A percentile compares a stretch with the other conserved stretches of the same genome.
These are phyloP conservation scores for Cynodonichthys magdalenae DNA, from an alignment of 2,797 vertebrate genomes.

Conservation along the genomic window DNA sequence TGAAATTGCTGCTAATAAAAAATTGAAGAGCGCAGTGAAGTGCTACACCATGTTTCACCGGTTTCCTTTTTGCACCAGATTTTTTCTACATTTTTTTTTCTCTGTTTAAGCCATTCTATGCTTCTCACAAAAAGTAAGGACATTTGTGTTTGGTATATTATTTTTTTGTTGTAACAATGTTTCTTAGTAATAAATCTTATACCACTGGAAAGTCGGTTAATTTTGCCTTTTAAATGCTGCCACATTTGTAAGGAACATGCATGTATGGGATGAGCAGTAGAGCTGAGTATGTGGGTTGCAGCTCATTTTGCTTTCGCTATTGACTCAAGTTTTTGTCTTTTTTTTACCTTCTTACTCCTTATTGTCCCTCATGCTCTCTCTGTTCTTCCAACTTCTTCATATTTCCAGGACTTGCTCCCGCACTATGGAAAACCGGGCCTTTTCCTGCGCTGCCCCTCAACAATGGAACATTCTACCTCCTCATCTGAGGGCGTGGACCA, in stretches of 20 bases:
- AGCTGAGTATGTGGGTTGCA: too few relatives aligned
- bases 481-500: too few relatives aligned
- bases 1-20: constrained; percentile 53
- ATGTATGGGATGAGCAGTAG: too few relatives aligned
- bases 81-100: background rate
- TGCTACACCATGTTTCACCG: background rate
- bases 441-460: background rate
- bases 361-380: background rate
- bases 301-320: background rate
- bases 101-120: too few relatives aligned
- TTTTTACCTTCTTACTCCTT: background rate
- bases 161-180: too few relatives aligned
- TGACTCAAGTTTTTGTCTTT: too few relatives aligned
- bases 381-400: background rate
- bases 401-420: background rate
- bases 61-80: constrained; percentile 5
- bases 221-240: too few relatives aligned
- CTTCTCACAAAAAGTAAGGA: background rate
- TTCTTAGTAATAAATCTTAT: too few relatives aligned
- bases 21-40: constrained; percentile 21
- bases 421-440: background rate
- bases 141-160: too few relatives aligned
- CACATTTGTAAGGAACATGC: too few relatives aligned
- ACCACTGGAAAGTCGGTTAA: too few relatives aligned
- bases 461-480: background rate